These are phyloP conservation scores for Aphelinus certus DNA, from an alignment of 1,140 invertebrate species.

Conservation along the genomic window DNA sequence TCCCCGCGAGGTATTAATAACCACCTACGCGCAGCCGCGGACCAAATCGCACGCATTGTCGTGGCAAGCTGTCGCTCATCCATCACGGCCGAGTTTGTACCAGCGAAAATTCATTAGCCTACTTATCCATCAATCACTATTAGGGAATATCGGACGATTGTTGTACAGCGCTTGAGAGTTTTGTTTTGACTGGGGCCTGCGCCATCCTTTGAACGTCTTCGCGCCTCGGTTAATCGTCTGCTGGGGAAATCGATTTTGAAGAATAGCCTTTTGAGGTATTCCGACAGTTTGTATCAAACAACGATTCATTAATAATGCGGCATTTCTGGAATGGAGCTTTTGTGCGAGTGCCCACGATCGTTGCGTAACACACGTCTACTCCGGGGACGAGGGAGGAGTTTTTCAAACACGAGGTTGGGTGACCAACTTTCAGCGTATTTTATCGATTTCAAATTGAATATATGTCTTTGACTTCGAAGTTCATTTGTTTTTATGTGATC, in stretches of 20 bases:
- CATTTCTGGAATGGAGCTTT: neutral
- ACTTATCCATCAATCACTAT: conserved; percentile 66
- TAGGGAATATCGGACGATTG: conserved; percentile 45
- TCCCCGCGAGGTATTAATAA: conserved; percentile 22
- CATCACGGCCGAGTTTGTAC: conserved; percentile 10
- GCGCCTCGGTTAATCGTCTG: conserved; percentile 19
- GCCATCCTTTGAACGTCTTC: conserved; percentile 35
- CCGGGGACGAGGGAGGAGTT: too few species aligned
- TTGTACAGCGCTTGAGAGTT: neutral
- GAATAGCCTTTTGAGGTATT: conserved; percentile 19
- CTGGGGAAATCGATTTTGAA: conserved; percentile 35
- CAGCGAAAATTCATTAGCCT: conserved; percentile 56
- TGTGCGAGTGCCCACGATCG: too few species aligned
- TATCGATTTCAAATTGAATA: conserved; percentile 10
- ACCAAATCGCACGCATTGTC: neutral
- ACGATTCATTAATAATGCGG: conserved; percentile 38
- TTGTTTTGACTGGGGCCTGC: conserved; percentile 36
- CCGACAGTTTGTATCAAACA: conserved; percentile 46
- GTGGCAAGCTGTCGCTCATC: conserved; percentile 17
- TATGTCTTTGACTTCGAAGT: too few species aligned
- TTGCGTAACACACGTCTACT: too few species aligned
- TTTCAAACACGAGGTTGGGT: neutral
- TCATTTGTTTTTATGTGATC: too few species aligned
- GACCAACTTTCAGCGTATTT: conserved; percentile 18
- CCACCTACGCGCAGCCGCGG: conserved; percentile 14